These are phyloP conservation scores for Chelon labrosus DNA, from an alignment of 2,797 vertebrate species.

Conservation along the genomic window DNA sequence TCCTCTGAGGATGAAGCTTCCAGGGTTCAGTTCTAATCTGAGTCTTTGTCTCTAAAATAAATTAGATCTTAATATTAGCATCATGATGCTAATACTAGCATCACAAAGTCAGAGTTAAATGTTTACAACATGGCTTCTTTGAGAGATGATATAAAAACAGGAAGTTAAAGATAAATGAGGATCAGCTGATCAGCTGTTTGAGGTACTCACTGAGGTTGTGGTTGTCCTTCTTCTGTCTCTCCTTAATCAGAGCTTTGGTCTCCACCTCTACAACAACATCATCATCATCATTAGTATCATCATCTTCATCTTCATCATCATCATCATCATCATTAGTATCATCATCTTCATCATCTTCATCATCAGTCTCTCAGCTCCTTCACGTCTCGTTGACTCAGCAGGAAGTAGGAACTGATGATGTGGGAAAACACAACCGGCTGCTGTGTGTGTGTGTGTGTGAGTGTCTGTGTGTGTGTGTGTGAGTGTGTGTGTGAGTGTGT, in stretches of 20 bases:
- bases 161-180: too few relatives aligned
- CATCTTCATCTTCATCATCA: not conserved
- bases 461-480: not conserved
- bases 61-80: too few relatives aligned
- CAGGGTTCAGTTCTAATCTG: too few relatives aligned
- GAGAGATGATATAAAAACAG: too few relatives aligned
- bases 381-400: constrained; percentile 12
- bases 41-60: too few relatives aligned
- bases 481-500: too few relatives aligned
- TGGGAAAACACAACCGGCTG: constrained; percentile 34
- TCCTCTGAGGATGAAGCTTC: too few relatives aligned
- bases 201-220: constrained; percentile 91
- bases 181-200: not conserved
- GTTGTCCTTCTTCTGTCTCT: constrained; percentile 93
- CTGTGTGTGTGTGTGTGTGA: not conserved
- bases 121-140: too few relatives aligned
- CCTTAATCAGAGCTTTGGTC: constrained; percentile 89
- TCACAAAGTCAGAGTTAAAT: too few relatives aligned
- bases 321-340: too few relatives aligned
- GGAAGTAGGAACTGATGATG: constrained; percentile 73
- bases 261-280: constrained; percentile 75
- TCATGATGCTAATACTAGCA: too few relatives aligned
- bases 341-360: not conserved
- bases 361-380: too few relatives aligned
- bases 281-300: not conserved